These are phyloP conservation scores for Eretmocerus hayati DNA, from an alignment of 2,888 invertebrate genomes.

Conservation along the genomic window DNA sequence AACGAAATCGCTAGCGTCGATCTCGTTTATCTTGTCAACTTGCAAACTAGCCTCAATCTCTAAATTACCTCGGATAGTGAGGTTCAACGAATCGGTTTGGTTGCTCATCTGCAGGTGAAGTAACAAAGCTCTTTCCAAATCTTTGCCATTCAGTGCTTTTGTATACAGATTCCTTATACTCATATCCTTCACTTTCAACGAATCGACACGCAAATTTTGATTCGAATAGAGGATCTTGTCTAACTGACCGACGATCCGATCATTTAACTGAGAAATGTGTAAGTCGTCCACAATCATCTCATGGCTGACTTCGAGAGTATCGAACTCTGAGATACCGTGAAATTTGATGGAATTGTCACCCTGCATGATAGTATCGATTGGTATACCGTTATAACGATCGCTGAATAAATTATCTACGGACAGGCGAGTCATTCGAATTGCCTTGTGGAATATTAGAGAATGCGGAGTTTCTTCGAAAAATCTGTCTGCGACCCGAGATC, in stretches of 20 bases:
- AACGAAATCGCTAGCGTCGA: slow-evolving; percentile 24
- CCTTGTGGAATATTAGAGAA: slow-evolving; percentile 19
- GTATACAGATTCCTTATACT: slow-evolving; percentile 19
- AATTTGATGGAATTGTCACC: slow-evolving; percentile 14
- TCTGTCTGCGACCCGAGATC: neutral
- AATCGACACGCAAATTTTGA: slow-evolving; percentile 16
- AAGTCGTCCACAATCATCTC: slow-evolving; percentile 24
- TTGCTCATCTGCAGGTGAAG: neutral
- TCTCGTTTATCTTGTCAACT: slow-evolving; percentile 24
- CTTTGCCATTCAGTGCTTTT: neutral
- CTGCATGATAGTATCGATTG: slow-evolving; percentile 24
- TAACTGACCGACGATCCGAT: slow-evolving; percentile 10
- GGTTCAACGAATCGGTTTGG: neutral
- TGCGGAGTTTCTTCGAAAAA: slow-evolving; percentile 22
- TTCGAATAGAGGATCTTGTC: slow-evolving; percentile 7
- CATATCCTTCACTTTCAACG: slow-evolving; percentile 15
- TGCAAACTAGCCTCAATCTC: slow-evolving; percentile 23
- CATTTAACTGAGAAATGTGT: slow-evolving; percentile 20
- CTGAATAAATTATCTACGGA: slow-evolving; percentile 24
- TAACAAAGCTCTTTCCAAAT: slow-evolving; percentile 1
- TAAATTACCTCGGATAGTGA: slow-evolving; percentile 31
- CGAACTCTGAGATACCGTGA: slow-evolving; percentile 14
- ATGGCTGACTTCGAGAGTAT: slow-evolving; percentile 20
- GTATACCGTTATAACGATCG: slow-evolving; percentile 31
- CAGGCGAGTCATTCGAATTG: slow-evolving; percentile 19